A percentile compares a stretch with the other conserved stretches of the same genome.
phyloP scores from a whole-genome alignment of 1,140 invertebrate genomes.

The Zaprionus africanus region DNA sequence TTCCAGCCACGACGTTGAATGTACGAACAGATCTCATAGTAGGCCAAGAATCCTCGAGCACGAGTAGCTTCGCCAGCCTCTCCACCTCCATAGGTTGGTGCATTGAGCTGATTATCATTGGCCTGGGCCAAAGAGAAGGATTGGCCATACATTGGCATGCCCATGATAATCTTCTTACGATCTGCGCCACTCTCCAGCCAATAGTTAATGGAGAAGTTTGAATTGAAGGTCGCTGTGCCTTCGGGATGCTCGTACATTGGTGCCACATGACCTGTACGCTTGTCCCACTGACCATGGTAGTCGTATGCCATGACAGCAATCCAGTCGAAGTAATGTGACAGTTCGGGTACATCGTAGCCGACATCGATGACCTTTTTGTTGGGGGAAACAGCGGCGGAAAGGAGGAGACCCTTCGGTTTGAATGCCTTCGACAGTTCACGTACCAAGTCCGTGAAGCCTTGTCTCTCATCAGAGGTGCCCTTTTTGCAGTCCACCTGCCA shows the following conservation, averaged over 20 bases:
- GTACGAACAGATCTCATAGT: slow-evolving; percentile 93
- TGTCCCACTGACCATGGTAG: slow-evolving; percentile 94
- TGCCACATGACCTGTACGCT: slow-evolving; percentile 92
- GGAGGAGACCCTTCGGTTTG: slow-evolving; percentile 88
- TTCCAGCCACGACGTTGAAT: slow-evolving; percentile 88
- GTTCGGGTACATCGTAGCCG: slow-evolving; percentile 90
- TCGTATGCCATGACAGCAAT: slow-evolving; percentile 94
- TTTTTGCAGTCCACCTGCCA: slow-evolving; percentile 94
- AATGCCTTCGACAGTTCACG: slow-evolving; percentile 90
- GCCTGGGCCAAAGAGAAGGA: slow-evolving; percentile 91
- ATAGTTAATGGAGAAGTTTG: slow-evolving; percentile 93
- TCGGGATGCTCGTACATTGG: slow-evolving; percentile 90
- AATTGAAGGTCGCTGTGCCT: slow-evolving; percentile 90
- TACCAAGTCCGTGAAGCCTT: slow-evolving; percentile 89
- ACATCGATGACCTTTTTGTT: slow-evolving; percentile 92
- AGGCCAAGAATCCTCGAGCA: slow-evolving; percentile 92
- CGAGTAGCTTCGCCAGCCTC: slow-evolving; percentile 92
- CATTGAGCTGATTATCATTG: slow-evolving; percentile 88
- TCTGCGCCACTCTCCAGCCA: slow-evolving; percentile 92
- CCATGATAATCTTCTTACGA: slow-evolving; percentile 90
- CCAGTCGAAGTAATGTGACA: slow-evolving; percentile 92
- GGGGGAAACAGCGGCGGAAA: slow-evolving; percentile 93
- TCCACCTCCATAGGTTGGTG: slow-evolving; percentile 90
- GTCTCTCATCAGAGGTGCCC: slow-evolving; percentile 90
- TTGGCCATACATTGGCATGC: slow-evolving; percentile 94